phyloP scores from a whole-genome alignment of 37 sponge, comb jelly and placozoan genomes.

The Petrosia ficiformis region DNA sequence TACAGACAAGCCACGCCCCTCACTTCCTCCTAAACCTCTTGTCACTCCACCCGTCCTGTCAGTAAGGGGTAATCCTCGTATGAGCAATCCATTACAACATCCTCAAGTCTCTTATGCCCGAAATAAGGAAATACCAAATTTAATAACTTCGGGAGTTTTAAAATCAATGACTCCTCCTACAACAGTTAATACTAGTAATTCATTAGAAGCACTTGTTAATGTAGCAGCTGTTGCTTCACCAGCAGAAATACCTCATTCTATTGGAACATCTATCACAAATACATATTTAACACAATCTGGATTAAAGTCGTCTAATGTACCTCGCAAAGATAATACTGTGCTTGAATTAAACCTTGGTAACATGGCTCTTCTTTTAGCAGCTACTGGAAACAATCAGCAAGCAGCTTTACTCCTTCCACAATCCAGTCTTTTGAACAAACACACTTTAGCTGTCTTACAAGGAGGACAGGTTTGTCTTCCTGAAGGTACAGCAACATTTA shows the following conservation, averaged over 20 bases:
- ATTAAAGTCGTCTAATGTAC: neutral
- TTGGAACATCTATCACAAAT: neutral
- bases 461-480: neutral
- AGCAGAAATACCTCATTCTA: neutral
- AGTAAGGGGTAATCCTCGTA: neutral
- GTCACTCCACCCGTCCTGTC: neutral
- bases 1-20: conserved; percentile 37
- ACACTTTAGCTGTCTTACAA: neutral
- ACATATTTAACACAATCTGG: neutral
- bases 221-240: neutral
- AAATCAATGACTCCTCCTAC: neutral
- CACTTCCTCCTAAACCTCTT: conserved; percentile 5
- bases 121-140: neutral
- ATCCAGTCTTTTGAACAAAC: neutral
- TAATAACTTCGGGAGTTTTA: conserved; percentile 57
- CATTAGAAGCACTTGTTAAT: neutral
- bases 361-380: conserved; percentile 4
- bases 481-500: neutral
- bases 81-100: neutral
- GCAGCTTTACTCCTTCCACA: neutral
- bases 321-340: neutral
- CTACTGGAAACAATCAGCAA: conserved; percentile 1
- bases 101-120: conserved; percentile 16
- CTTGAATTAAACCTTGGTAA: conserved; percentile 5
- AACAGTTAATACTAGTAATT: conserved; percentile 1